These are phyloP conservation scores for Coecobrya sp. DNA, from an alignment of 2,888 invertebrate species.

Conservation along the genomic window DNA sequence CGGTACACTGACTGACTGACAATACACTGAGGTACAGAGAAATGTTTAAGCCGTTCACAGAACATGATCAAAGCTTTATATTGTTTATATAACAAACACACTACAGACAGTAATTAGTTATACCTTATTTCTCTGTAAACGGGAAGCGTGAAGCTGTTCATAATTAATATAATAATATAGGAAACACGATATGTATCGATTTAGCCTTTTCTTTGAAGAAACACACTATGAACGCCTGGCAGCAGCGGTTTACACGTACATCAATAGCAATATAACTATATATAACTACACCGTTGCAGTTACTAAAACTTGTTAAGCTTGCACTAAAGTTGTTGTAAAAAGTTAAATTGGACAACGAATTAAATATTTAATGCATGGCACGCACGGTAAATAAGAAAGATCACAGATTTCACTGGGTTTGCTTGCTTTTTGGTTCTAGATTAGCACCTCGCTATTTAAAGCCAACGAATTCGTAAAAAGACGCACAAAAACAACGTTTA, in stretches of 20 bases:
- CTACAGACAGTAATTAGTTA: conserved; percentile 23
- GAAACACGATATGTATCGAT: conserved; percentile 39
- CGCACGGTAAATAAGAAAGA: conserved; percentile 61
- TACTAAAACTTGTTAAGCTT: conserved; percentile 29
- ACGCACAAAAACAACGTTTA: conserved; percentile 19
- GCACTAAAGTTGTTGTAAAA: conserved; percentile 41
- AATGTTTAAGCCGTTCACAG: conserved; percentile 55
- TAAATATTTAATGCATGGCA: conserved; percentile 70
- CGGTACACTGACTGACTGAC: not conserved
- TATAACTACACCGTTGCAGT: not conserved
- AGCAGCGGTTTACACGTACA: not conserved
- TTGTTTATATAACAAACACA: conserved; percentile 26
- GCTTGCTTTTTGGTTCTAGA: conserved; percentile 39
- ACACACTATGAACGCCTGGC: not conserved
- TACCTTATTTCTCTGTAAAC: not conserved
- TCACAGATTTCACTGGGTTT: conserved; percentile 67
- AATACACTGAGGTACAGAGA: not conserved
- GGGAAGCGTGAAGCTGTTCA: conserved; percentile 19
- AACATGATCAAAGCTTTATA: conserved; percentile 35
- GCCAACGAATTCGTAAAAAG: conserved; percentile 32
- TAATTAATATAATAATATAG: conserved; percentile 37
- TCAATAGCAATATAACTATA: not conserved
- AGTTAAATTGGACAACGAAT: conserved; percentile 31
- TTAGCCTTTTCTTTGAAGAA: conserved; percentile 15
- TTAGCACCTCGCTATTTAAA: conserved; percentile 64